Base-by-base conservation (phyloP, 2,888 invertebrate species). In the Pseudococcus viburni region DNA sequence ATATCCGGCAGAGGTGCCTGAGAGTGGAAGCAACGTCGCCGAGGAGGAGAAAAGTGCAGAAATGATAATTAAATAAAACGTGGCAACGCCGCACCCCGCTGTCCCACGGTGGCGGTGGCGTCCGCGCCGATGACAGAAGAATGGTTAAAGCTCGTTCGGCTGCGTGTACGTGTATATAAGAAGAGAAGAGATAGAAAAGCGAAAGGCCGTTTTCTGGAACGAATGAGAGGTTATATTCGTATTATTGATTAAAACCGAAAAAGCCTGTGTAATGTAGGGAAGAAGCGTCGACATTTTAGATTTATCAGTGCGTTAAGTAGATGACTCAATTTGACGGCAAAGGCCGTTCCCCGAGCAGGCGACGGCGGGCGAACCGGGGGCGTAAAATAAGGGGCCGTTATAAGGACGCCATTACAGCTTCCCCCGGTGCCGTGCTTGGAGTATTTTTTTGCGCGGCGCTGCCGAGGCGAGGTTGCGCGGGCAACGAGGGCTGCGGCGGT, bases 141-240 rank as follows among this genome's bases (percentile, higher is more conserved):
- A 73, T 46, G 26, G 68, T 42, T 86, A 86, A 85, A 85, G 55
- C 64, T 19, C 64, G 64, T 64, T 64, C 7, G 19, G 22, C 19
- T 22, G 22, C 7, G 64, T 22, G 64, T 19, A 64, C 22, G 77
- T 11, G 73, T 86, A 86, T 85, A 85, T 46, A 46, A 9, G 9
- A 12, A 46, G 46, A 51, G 51, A 51, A 51, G 51, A 86, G 86
- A 86, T 73, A 73, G 86, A 64, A 86, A 86, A 87, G 87, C 87
- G 73, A 87, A 87, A 87, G 87, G 87, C 87, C 87, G 87, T 87
- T 87, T 87, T 51, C 87, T 87, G 77, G 87, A 73, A 87, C 87
- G 87, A 87, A 87, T 87, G 87, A 87, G 87, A 87, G 87, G 87
- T 87, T 87, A 87, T 87, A 87, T 87, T 87, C 87, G 87, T 87